Percentiles rank a stretch among this genome's conserved stretches.
phyloP scores from a whole-genome alignment of 1,140 invertebrate genomes.

The Bombus consobrinus region DNA sequence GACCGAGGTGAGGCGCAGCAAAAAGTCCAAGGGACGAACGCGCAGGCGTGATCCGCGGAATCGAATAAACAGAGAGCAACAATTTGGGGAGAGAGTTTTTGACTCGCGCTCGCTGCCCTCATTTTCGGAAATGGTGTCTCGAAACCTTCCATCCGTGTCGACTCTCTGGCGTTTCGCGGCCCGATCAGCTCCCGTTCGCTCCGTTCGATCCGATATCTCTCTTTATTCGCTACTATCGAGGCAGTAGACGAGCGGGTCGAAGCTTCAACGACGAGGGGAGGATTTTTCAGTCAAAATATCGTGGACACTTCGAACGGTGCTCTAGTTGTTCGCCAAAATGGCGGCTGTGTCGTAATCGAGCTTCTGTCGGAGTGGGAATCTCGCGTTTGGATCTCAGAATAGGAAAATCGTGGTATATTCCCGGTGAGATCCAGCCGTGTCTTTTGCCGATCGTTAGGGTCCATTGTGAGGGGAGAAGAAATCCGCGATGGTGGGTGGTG shows the following conservation, averaged over 20 bases:
- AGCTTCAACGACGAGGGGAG: background rate
- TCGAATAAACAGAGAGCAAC: constrained; percentile 40
- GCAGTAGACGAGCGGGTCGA: too few species aligned
- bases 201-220: background rate
- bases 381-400: constrained; percentile 41
- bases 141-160: background rate
- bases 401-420: background rate
- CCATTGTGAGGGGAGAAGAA: constrained; percentile 41
- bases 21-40: constrained; percentile 1
- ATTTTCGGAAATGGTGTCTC: constrained; percentile 42
- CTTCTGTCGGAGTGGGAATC: constrained; percentile 1
- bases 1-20: background rate
- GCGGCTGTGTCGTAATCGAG: constrained; percentile 64
- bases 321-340: constrained; percentile 79
- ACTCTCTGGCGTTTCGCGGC: background rate
- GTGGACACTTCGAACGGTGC: background rate
- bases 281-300: background rate
- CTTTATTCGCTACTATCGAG: too few species aligned
- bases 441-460: constrained; percentile 58
- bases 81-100: constrained; percentile 42
- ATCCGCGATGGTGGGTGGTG: constrained; percentile 85
- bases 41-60: constrained; percentile 53
- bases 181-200: background rate
- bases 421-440: constrained; percentile 39
- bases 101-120: constrained; percentile 39